Base-by-base conservation (phyloP, 1,140 invertebrate genomes). In the Penaeus vannamei region DNA sequence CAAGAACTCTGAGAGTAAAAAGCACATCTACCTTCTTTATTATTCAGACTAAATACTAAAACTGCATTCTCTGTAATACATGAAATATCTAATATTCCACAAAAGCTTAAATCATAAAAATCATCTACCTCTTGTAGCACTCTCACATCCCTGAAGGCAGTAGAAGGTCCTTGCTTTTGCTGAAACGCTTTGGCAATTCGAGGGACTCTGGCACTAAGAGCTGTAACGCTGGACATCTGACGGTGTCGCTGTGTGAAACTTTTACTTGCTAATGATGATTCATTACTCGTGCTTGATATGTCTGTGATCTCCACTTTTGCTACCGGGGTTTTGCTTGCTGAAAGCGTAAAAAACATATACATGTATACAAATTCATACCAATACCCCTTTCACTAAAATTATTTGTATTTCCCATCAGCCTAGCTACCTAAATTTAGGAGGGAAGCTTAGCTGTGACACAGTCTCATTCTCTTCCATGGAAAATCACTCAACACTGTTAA, bases 131-230 rank as follows among this genome's bases (percentile, higher is more conserved):
- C 86, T 59, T 82, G 79, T 22, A 87, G 64, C 12, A 83, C 32
- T 32, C 64, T 83, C 20, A 23, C 42, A 20, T 46, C 64, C 64
- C 60, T 87, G 1, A 32, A 14, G 36, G 80, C n/a, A 59, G 69
- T 87, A 59, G 79, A 60, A 7, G n/a, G 14, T 19, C 59, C 22
- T 61, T 59, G 20, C 20, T 87, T 69, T 20, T 66, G 14, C 26
- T 83, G 46, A 19, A 80, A 53, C 8, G 79, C 62, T 23, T 42
- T 42, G n/a, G 80, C 26, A 32, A 83, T 64, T 23, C 80, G 79
- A 60, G 80, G 83, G 42, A 87, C 86, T 66, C 62, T 83, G 32
- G 86, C 62, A 82, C 79, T 87, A 60, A 20, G 53, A 26, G n/a
- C 69, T 20, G 53, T 17, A 17, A 26, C 61, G 12, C n/a, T 66